phyloP scores from a whole-genome alignment of 2,888 invertebrate genomes.

The Cordilura impudica region DNA sequence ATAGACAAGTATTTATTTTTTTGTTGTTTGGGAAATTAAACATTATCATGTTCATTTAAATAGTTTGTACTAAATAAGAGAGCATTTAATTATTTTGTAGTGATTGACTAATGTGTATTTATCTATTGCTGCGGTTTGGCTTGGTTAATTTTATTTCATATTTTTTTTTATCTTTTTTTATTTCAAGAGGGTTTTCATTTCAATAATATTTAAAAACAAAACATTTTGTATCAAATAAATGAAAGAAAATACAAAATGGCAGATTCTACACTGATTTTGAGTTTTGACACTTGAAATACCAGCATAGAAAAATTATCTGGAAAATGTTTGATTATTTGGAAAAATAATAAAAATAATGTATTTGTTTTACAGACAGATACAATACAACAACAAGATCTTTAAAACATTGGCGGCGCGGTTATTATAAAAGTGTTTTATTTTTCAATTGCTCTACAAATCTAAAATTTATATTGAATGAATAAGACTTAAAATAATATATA shows the following conservation, averaged over 20 bases:
- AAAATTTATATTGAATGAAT: conserved; percentile 13
- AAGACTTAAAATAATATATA: conserved; percentile 12
- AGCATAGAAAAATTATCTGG: conserved; percentile 26
- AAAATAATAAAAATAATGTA: conserved; percentile 7
- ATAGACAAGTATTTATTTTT: conserved; percentile 18
- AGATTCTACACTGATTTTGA: conserved; percentile 30
- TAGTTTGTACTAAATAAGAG: no score
- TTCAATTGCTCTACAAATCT: conserved; percentile 48
- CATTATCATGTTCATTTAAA: conserved; percentile 1
- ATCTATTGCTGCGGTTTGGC: background rate
- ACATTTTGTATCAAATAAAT: conserved; percentile 24
- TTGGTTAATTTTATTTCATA: conserved; percentile 8
- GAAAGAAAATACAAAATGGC: conserved; percentile 24
- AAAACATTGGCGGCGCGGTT: conserved; percentile 44
- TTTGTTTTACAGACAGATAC: no score
- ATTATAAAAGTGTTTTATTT: conserved; percentile 39
- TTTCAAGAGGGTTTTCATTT: conserved; percentile 46
- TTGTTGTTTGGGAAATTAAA: no score
- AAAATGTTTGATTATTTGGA: conserved; percentile 30
- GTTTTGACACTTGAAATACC: conserved; percentile 40
- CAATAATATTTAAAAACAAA: conserved; percentile 29
- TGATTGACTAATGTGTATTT: conserved; percentile 10
- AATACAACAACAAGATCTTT: conserved; percentile 2
- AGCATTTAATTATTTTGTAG: background rate
- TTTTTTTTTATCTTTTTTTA: background rate